Conservation (phyloP, 1,140 invertebrate species). For the Sycophaga agraensis region DNA sequence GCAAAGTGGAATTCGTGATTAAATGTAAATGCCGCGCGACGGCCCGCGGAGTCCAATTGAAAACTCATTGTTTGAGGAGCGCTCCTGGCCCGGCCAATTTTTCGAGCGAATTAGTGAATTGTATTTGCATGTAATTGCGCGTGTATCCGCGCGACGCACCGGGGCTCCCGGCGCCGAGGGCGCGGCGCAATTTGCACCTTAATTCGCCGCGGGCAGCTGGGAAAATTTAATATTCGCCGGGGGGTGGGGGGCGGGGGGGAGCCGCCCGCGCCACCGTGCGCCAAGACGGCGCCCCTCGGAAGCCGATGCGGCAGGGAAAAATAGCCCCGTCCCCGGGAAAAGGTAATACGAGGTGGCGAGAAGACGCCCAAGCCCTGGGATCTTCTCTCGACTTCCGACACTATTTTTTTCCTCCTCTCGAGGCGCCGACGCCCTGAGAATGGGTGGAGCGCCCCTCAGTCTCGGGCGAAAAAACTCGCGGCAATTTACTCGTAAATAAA, state of each 20-base stretch:
- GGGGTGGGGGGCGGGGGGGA: slow-evolving; percentile 12
- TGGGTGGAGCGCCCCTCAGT: no score
- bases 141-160: slow-evolving; percentile 2
- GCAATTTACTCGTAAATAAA: slow-evolving; percentile 22
- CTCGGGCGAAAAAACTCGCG: background rate
- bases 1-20: slow-evolving; percentile 6
- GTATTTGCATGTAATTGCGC: slow-evolving; percentile 31
- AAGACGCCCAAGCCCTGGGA: slow-evolving; percentile 1
- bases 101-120: slow-evolving; percentile 14
- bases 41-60: slow-evolving; percentile 10
- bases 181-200: slow-evolving; percentile 28
- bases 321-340: background rate
- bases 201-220: slow-evolving; percentile 25
- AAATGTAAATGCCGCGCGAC: background rate
- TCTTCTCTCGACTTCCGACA: slow-evolving; percentile 3
- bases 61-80: slow-evolving; percentile 21
- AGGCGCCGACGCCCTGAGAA: no score
- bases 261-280: no score
- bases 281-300: no score
- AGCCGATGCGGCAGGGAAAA: no score
- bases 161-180: background rate
- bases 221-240: slow-evolving; percentile 31
- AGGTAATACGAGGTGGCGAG: slow-evolving; percentile 6
- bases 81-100: background rate
- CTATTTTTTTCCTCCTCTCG: no score